phyloP scores from a whole-genome alignment of 2,797 vertebrate genomes.

The Sebastes glaucus region DNA sequence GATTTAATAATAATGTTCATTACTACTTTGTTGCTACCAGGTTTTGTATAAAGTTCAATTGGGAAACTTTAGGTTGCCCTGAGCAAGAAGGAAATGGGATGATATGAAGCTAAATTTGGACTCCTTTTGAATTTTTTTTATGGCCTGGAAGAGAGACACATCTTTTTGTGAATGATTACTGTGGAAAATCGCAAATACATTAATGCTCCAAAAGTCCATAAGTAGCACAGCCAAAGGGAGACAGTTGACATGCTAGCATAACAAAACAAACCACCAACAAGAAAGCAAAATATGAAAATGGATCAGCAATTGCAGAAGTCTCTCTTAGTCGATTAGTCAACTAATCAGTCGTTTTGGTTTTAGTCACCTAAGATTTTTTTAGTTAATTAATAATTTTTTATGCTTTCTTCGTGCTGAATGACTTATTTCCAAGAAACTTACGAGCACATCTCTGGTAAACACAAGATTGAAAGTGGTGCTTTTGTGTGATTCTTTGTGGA shows the following conservation, averaged over 20 bases:
- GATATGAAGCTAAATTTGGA: neutral
- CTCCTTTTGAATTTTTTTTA: neutral
- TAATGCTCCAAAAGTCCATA: neutral
- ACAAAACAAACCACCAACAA: neutral
- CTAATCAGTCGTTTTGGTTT: fast-evolving
- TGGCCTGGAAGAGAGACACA: neutral
- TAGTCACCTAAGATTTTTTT: too few species aligned
- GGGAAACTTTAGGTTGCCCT: neutral
- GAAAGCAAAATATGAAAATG: neutral
- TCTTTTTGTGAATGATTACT: neutral
- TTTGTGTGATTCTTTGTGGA: too few species aligned
- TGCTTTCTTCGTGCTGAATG: too few species aligned
- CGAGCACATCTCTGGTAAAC: too few species aligned
- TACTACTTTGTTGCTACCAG: neutral
- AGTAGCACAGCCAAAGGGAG: neutral
- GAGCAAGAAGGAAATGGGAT: neutral
- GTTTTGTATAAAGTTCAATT: neutral
- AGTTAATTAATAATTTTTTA: too few species aligned
- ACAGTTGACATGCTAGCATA: neutral
- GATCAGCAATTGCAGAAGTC: too few species aligned
- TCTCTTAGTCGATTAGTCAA: too few species aligned
- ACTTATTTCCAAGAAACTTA: too few species aligned
- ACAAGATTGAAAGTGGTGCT: too few species aligned
- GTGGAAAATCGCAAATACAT: neutral
- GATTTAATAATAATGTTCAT: neutral